phyloP scores from a whole-genome alignment of 35 echinoderm and acorn worm genomes.

The Acanthaster planci region DNA sequence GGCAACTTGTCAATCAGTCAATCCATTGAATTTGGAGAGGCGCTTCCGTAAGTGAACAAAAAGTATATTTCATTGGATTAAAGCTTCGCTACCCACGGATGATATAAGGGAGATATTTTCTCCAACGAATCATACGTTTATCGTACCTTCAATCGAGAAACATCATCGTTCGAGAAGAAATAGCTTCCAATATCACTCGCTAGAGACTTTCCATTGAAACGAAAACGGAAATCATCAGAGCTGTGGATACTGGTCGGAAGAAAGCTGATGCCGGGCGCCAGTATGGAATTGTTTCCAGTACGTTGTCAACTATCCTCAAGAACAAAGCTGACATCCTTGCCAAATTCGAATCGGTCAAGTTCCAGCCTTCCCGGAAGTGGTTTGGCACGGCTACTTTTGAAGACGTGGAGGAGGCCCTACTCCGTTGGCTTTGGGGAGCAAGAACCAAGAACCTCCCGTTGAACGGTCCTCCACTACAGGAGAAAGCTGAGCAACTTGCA shows the following conservation, averaged over 20 bases:
- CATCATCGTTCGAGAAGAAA: too few species aligned
- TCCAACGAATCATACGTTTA: too few species aligned
- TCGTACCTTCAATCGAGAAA: too few species aligned
- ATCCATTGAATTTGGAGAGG: too few species aligned
- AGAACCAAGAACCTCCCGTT: constrained; percentile 37
- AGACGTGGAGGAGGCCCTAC: too few species aligned
- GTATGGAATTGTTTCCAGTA: constrained; percentile 16
- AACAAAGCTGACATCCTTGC: not conserved
- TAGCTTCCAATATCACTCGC: constrained; percentile 1
- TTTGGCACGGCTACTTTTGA: not conserved
- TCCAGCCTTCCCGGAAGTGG: not conserved
- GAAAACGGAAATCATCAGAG: constrained; percentile 8
- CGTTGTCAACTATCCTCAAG: constrained; percentile 23
- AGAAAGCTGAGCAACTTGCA: constrained; percentile 26
- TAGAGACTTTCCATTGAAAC: constrained; percentile 3
- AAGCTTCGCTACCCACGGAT: too few species aligned
- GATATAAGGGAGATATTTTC: too few species aligned
- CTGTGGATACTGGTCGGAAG: constrained; percentile 12
- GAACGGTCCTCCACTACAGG: constrained; percentile 16
- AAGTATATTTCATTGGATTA: too few species aligned
- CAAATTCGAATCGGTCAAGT: not conserved
- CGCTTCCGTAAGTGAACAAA: too few species aligned
- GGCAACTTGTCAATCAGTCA: too few species aligned
- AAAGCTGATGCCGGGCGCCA: constrained; percentile 1
- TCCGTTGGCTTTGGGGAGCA: constrained; percentile 7